Evolutionary conservation across 2,888 invertebrate species (phyloP).

Genomic region (Cyclophora albipunctata): DNA sequence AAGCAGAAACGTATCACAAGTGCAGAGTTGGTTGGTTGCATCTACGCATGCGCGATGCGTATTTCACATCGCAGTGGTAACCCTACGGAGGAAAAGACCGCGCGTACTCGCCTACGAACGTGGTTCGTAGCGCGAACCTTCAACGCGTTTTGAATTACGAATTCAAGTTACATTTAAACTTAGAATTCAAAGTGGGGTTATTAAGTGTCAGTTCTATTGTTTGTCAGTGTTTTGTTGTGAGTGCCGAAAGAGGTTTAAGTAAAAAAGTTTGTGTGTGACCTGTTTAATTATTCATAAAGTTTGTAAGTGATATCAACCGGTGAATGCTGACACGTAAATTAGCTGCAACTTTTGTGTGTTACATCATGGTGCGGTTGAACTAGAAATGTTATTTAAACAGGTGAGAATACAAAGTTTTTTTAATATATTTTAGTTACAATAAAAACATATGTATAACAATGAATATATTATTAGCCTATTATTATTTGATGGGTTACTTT

Average conservation of each 20-base stretch:
- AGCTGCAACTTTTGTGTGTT: too few species aligned
- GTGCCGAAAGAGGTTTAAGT: neutral
- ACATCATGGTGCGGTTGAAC: too few species aligned
- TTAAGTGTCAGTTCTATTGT: neutral
- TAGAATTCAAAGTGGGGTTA: too few species aligned
- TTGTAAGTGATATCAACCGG: too few species aligned
- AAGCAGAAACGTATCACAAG: slow-evolving; percentile 70
- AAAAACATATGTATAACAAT: too few species aligned
- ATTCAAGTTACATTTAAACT: neutral
- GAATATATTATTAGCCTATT: too few species aligned
- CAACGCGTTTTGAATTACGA: slow-evolving; percentile 21
- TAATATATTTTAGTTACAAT: too few species aligned
- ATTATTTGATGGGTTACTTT: too few species aligned
- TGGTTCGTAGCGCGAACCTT: slow-evolving; percentile 22
- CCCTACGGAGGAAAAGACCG: slow-evolving; percentile 44
- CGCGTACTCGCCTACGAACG: slow-evolving; percentile 34
- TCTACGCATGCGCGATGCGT: slow-evolving; percentile 66
- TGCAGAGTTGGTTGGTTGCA: slow-evolving; percentile 59
- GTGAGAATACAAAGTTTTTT: too few species aligned
- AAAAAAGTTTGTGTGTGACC: neutral
- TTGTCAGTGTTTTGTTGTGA: neutral
- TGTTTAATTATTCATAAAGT: too few species aligned
- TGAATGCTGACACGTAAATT: too few species aligned
- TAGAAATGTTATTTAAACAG: too few species aligned
- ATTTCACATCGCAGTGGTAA: slow-evolving; percentile 55